Evolutionary conservation across 64 coral and sea anemone genomes (phyloP), one percentile per base, ranked within the genome.

Genomic region (Pocillopora verrucosa): DNA sequence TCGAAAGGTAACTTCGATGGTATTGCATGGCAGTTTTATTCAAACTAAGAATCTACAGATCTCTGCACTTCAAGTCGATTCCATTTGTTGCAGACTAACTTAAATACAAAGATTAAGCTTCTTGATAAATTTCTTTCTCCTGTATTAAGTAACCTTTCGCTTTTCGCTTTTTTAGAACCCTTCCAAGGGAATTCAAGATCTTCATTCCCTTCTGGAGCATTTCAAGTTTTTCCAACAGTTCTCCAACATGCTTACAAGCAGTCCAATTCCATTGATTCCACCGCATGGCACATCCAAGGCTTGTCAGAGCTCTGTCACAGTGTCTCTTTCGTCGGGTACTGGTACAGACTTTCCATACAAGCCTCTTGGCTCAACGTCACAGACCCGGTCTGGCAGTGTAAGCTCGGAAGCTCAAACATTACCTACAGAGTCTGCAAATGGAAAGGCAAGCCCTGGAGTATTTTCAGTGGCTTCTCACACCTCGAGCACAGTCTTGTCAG

Each of bases 301-400:
- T 16, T 96, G 95, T 22, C 95, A 96, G 41, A 96, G 95, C 59
- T 90, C 95, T 59, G 95, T 91, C 15, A 91, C 95, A 16, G 80
- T 82, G 3, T 93, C 95, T n/a, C 65, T 80, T 17, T 88, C 95
- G 20, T 87, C 88, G 37, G 82, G 92, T 61, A 96, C 89, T 22
- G 76, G 74, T 56, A 90, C 95, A 26, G 83, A 91, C 58, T 93
- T 99, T 22, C 97, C 94, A 61, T 98, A 98, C 85, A 89, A 95
- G 80, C 94, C 90, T 26, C 87, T 98, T 76, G 80, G 73, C 37
- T 85, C 82, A 73, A 85, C 88, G 34, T 90, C 91, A 24, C 92
- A 89, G 82, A 93, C 94, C 9, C 91, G 88, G n/a, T 91, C 95
- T 16, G 88, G 86, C 0, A 96, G 91, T 87, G 65, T 84, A 37